Conservation (phyloP, 64 coral and sea anemone species). For the Astreopora myriophthalma region DNA sequence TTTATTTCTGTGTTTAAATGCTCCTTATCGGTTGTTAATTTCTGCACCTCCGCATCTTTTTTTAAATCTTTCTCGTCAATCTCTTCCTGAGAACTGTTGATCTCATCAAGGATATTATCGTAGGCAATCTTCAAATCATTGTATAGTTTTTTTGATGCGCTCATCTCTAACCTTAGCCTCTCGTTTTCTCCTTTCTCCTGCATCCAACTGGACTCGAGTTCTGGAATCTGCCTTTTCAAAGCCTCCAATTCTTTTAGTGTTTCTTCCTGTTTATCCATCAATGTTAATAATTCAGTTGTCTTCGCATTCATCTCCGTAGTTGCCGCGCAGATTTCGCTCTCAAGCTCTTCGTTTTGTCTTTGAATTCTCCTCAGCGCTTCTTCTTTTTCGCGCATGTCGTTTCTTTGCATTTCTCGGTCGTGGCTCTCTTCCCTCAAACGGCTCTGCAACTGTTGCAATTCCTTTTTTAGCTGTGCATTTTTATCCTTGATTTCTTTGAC, state of each 20-base stretch:
- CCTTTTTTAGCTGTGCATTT: constrained; percentile 14
- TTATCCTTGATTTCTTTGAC: background rate
- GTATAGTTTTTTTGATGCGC: background rate
- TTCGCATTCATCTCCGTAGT: constrained; percentile 10
- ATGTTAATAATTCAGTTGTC: background rate
- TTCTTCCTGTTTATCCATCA: constrained; percentile 17
- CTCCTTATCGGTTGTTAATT: background rate
- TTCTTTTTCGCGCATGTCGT: constrained; percentile 16
- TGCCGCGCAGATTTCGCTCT: constrained; percentile 7
- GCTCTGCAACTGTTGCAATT: constrained; percentile 10
- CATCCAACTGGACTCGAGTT: background rate
- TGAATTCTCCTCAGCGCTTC: constrained; percentile 9
- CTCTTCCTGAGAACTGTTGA: constrained; percentile 17
- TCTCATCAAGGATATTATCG: constrained; percentile 21
- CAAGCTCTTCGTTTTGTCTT: constrained; percentile 5
- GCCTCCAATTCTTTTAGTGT: background rate
- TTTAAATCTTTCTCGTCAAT: background rate
- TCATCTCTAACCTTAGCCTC: background rate
- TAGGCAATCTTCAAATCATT: constrained; percentile 17
- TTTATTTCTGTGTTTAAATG: constrained; percentile 12
- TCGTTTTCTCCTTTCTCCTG: constrained; percentile 23
- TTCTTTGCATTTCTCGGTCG: background rate
- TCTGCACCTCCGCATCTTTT: background rate
- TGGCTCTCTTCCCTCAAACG: background rate
- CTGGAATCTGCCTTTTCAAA: background rate